Conservation (phyloP, 2,888 invertebrate genomes). For the Sphaerophoria taeniata region DNA sequence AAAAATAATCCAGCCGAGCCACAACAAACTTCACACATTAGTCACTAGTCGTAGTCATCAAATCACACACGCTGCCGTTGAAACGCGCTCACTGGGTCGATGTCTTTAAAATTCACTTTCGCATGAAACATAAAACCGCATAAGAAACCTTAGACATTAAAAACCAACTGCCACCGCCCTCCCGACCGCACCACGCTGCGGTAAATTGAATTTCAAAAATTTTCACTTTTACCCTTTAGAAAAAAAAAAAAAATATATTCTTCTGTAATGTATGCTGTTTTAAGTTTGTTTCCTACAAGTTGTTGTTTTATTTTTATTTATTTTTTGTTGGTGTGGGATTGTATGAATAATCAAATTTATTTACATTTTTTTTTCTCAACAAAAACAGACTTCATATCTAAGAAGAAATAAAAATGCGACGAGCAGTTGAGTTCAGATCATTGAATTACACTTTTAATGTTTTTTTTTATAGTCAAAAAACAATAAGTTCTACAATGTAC, state of each 20-base stretch:
- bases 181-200: not conserved
- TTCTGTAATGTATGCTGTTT: constrained; percentile 2
- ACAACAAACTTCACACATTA: not conserved
- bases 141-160: not conserved
- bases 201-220: constrained; percentile 11
- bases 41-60: not conserved
- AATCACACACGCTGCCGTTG: no score
- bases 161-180: not conserved
- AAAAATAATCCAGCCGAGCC: not conserved
- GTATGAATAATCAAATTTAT: constrained; percentile 11
- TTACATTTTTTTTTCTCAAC: not conserved
- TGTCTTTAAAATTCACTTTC: constrained; percentile 31
- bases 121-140: constrained; percentile 21
- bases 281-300: not conserved
- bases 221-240: not conserved
- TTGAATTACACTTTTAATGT: constrained; percentile 1
- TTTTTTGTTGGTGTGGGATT: not conserved
- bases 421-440: not conserved
- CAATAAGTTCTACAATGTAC: not conserved
- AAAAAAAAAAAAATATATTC: not conserved
- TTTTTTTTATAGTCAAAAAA: not conserved
- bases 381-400: constrained; percentile 3
- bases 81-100: constrained; percentile 1
- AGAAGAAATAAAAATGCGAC: not conserved
- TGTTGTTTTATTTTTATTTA: not conserved